A percentile compares a stretch with the other conserved stretches of the same genome.
These are phyloP conservation scores for Sphaeridia pumilis DNA, from an alignment of 2,888 invertebrate species.

Conservation along the genomic window DNA sequence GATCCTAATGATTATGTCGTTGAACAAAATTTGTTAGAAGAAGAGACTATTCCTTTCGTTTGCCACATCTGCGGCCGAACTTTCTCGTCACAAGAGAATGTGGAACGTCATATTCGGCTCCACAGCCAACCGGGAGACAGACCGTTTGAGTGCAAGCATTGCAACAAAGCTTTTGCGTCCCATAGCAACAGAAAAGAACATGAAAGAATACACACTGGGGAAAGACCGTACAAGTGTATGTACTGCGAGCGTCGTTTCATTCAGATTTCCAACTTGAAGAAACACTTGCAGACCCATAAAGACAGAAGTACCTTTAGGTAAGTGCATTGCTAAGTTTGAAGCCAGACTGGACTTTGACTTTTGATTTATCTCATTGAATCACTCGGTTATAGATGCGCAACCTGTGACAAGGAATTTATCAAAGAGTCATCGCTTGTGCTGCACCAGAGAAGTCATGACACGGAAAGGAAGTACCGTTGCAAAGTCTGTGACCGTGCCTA, in stretches of 20 bases:
- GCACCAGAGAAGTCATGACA: constrained; percentile 34
- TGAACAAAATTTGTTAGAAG: neutral
- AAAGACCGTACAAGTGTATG: constrained; percentile 32
- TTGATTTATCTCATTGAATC: neutral
- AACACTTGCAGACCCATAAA: constrained; percentile 35
- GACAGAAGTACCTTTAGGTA: constrained; percentile 32
- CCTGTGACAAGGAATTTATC: constrained; percentile 32
- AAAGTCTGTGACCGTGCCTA: constrained; percentile 33
- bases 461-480: constrained; percentile 31
- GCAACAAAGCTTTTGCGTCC: constrained; percentile 30
- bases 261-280: constrained; percentile 35
- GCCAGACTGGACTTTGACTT: neutral
- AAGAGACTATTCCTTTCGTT: neutral
- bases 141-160: constrained; percentile 31
- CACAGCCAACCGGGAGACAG: constrained; percentile 12
- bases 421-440: constrained; percentile 32
- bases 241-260: constrained; percentile 29
- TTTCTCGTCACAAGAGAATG: constrained; percentile 1
- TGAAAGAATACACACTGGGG: constrained; percentile 33
- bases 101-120: constrained; percentile 6
- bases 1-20: neutral
- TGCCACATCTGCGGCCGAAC: constrained; percentile 9
- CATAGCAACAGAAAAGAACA: constrained; percentile 35
- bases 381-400: constrained; percentile 21
- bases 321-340: neutral